Conservation (phyloP, 2,888 invertebrate genomes). For the Drosophila gaucha region DNA sequence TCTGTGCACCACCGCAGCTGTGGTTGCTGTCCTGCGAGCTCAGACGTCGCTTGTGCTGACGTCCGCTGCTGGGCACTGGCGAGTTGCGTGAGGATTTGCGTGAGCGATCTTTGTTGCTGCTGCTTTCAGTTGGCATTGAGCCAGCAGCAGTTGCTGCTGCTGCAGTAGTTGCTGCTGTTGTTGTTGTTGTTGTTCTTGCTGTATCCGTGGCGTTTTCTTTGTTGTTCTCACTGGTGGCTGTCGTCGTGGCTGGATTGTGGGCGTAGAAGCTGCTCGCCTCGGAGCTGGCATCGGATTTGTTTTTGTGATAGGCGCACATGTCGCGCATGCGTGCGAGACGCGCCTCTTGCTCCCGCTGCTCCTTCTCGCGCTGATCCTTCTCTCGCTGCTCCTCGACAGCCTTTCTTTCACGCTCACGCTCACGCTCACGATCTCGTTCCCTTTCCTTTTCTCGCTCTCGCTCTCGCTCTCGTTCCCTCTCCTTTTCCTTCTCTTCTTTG, state of each 20-base stretch:
- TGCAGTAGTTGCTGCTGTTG: not conserved
- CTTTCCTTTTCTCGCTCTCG: conserved; percentile 57
- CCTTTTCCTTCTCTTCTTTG: conserved; percentile 50
- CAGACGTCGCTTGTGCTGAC: conserved; percentile 88
- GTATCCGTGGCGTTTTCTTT: conserved; percentile 74
- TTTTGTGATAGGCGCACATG: conserved; percentile 67
- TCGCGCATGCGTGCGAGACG: conserved; percentile 70
- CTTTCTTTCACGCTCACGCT: conserved; percentile 47
- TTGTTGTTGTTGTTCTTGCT: not conserved
- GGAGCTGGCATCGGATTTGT: conserved; percentile 61
- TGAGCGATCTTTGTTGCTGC: conserved; percentile 69
- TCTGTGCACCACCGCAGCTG: conserved; percentile 50
- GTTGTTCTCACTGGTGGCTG: conserved; percentile 68
- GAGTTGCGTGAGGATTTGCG: conserved; percentile 82
- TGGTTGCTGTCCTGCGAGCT: conserved; percentile 90
- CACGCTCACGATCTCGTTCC: conserved; percentile 76
- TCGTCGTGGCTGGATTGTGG: conserved; percentile 38
- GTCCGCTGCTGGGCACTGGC: conserved; percentile 63
- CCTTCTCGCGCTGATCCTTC: conserved; percentile 67
- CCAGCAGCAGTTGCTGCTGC: conserved; percentile 3
- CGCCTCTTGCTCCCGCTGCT: conserved; percentile 73
- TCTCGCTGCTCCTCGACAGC: conserved; percentile 58
- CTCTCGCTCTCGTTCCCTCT: conserved; percentile 68
- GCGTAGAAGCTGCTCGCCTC: conserved; percentile 66
- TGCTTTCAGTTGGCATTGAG: conserved; percentile 11